Conservation (phyloP, 2,113 vertebrate genomes). For the Cynocephalus volans region DNA sequence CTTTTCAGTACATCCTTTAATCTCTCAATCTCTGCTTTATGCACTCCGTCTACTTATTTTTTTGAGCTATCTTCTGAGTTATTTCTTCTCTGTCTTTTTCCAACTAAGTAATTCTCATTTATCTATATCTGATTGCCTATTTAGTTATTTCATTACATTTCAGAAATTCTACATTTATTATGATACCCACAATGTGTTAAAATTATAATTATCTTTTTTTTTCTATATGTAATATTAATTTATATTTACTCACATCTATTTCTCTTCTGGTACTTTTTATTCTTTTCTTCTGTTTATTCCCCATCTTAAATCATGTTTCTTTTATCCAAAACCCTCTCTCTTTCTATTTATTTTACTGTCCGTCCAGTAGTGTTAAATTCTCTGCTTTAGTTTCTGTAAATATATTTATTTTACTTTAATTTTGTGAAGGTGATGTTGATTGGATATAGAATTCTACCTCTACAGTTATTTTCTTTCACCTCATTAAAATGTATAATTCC, state of each 20-base stretch:
- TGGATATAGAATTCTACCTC: neutral
- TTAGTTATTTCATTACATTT: neutral
- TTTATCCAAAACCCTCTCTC: neutral
- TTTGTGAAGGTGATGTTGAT: neutral
- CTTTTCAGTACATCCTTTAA: neutral
- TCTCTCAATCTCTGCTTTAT: neutral
- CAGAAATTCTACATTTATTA: neutral
- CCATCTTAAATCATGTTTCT: neutral
- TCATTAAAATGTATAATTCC: neutral
- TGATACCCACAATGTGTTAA: accelerated
- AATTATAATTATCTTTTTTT: neutral
- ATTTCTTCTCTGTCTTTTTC: neutral
- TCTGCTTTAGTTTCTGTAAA: neutral
- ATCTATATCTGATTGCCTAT: neutral
- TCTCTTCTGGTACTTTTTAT: neutral
- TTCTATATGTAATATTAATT: neutral
- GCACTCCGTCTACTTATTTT: neutral
- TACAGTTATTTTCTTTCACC: neutral
- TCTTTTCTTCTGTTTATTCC: neutral
- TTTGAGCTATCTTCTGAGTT: neutral
- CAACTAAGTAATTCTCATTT: neutral
- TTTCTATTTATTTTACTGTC: neutral
- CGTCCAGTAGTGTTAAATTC: neutral
- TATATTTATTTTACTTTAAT: neutral
- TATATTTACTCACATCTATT: neutral